Conservation (phyloP, 1,140 invertebrate genomes). For the Pseudomyrmex pallidus region DNA sequence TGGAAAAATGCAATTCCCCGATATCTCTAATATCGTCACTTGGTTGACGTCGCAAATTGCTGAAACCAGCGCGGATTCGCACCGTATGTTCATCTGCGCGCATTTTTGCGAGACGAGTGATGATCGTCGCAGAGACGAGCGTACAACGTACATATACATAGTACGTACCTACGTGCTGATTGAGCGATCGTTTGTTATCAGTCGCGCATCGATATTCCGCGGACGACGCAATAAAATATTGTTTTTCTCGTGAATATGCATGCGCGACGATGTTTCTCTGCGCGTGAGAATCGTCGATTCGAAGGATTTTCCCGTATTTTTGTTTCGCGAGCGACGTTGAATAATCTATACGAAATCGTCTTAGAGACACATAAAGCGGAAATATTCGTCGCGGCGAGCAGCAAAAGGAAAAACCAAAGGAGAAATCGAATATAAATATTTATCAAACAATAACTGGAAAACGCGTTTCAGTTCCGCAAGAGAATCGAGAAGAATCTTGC, state of each 20-base stretch:
- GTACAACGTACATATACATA: background rate
- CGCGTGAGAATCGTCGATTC: conserved; percentile 57
- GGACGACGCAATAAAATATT: conserved; percentile 57
- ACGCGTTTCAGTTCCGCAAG: background rate
- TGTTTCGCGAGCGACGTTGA: conserved; percentile 28
- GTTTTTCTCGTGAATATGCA: conserved; percentile 64
- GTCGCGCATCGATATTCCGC: conserved; percentile 1
- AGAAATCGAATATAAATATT: conserved; percentile 8
- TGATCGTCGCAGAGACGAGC: background rate
- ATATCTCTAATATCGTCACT: background rate
- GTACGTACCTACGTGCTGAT: conserved; percentile 30
- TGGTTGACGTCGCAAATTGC: background rate
- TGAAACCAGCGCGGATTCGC: background rate
- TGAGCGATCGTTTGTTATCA: conserved; percentile 42
- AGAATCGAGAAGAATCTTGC: background rate
- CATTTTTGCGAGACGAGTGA: background rate
- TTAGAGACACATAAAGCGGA: background rate
- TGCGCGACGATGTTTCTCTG: conserved; percentile 31
- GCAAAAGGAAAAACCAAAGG: background rate
- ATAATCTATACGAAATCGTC: conserved; percentile 13
- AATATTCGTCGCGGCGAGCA: background rate
- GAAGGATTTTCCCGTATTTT: conserved; percentile 43
- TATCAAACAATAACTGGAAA: conserved; percentile 15
- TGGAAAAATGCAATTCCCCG: conserved; percentile 17
- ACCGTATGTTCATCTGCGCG: no score